These are phyloP conservation scores for Pyrocephalus nanus DNA, from an alignment of 2,797 vertebrate genomes.

Conservation along the genomic window DNA sequence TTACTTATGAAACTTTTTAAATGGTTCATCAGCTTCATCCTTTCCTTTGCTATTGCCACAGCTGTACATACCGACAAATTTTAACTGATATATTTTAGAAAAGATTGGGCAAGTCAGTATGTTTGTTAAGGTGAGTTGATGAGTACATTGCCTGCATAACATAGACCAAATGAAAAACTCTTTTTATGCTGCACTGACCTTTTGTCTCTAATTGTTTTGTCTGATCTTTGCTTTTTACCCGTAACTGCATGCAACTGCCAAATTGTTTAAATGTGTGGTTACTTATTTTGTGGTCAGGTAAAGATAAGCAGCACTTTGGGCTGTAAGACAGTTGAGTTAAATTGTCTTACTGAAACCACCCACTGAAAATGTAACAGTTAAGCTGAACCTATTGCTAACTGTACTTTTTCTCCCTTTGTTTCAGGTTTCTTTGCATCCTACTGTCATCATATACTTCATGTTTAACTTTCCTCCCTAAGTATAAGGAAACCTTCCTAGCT, in stretches of 20 bases:
- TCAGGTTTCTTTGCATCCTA: background rate
- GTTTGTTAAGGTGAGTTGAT: background rate
- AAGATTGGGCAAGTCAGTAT: background rate
- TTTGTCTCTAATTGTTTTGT: background rate
- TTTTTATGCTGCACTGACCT: background rate
- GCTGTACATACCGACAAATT: background rate
- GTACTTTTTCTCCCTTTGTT: background rate
- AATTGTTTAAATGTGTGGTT: background rate
- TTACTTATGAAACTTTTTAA: background rate
- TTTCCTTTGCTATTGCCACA: background rate
- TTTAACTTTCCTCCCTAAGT: background rate
- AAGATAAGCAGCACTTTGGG: background rate
- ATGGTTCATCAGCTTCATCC: background rate
- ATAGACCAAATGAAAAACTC: background rate
- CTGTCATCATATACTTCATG: background rate
- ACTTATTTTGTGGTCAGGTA: background rate
- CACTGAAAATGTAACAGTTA: background rate
- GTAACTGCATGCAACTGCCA: background rate
- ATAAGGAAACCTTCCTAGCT: background rate
- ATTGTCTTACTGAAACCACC: background rate
- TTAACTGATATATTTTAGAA: background rate
- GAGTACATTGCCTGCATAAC: background rate
- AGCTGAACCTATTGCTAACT: background rate
- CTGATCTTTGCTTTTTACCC: background rate
- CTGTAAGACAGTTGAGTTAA: background rate